Percentiles rank a stretch among this genome's conserved stretches.
phyloP scores from a whole-genome alignment of 2,113 vertebrate genomes.

The Hippotragus niger region DNA sequence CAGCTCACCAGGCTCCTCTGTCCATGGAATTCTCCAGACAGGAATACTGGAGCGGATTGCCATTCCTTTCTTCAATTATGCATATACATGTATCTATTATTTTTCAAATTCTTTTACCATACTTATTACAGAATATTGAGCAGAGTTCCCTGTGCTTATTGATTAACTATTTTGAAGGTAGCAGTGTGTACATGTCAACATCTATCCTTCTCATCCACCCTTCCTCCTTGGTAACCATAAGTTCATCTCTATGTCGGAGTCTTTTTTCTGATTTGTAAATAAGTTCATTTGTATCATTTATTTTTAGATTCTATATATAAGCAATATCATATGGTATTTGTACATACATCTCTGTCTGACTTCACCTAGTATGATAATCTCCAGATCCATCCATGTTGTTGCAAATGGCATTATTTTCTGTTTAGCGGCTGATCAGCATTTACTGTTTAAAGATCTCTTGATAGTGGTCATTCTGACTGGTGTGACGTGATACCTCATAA shows the following conservation, averaged over 20 bases:
- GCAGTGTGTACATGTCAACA: neutral
- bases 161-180: neutral
- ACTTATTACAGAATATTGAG: neutral
- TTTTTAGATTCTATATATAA: neutral
- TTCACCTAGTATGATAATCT: neutral
- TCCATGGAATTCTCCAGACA: neutral
- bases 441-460: neutral
- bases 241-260: neutral
- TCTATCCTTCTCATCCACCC: neutral
- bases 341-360: neutral
- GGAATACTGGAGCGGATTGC: neutral
- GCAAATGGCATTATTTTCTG: neutral
- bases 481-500: neutral
- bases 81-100: neutral
- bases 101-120: neutral
- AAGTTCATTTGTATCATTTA: neutral
- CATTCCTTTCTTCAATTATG: neutral
- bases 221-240: neutral
- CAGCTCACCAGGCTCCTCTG: neutral
- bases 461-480: neutral
- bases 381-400: neutral
- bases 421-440: neutral
- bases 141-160: neutral
- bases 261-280: neutral
- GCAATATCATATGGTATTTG: neutral